These are phyloP conservation scores for Nannoperca australis DNA, from an alignment of 2,797 vertebrate species.

Conservation along the genomic window DNA sequence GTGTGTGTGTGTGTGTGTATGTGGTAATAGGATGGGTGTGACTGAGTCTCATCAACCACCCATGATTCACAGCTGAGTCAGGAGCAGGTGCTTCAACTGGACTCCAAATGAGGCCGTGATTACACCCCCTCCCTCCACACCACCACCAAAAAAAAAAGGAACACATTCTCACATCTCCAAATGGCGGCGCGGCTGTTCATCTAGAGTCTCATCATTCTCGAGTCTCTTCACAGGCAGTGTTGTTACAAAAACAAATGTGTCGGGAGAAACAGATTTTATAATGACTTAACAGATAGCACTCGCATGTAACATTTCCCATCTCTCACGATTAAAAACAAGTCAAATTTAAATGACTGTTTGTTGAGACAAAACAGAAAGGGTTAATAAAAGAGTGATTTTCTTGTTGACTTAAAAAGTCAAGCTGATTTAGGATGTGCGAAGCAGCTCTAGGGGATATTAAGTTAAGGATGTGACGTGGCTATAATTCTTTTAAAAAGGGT, in stretches of 20 bases:
- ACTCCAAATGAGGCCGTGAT: conserved; percentile 39
- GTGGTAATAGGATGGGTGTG: conserved; percentile 49
- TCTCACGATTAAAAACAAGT: not conserved
- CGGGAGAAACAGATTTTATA: conserved; percentile 3
- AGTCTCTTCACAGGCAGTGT: conserved; percentile 15
- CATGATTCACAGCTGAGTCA: conserved; percentile 73
- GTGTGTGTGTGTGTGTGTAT: conserved; percentile 30
- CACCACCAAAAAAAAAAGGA: not conserved
- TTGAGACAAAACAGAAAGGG: not conserved
- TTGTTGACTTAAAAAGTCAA: conserved; percentile 24
- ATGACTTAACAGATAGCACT: not conserved
- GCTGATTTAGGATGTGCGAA: conserved; percentile 20
- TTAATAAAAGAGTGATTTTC: not conserved
- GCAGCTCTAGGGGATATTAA: not conserved
- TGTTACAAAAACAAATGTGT: conserved; percentile 38
- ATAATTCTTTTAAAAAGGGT: conserved; percentile 3
- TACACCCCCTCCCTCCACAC: not conserved
- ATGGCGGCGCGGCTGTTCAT: conserved; percentile 17
- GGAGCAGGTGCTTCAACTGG: conserved; percentile 69
- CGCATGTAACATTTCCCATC: not conserved
- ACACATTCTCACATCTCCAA: conserved; percentile 22
- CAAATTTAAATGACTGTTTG: not conserved
- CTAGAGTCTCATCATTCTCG: not conserved
- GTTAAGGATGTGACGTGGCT: conserved; percentile 1
- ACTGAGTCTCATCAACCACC: conserved; percentile 43